Conservation (phyloP, 2,888 invertebrate genomes). For the Drosophila tanythrix region DNA sequence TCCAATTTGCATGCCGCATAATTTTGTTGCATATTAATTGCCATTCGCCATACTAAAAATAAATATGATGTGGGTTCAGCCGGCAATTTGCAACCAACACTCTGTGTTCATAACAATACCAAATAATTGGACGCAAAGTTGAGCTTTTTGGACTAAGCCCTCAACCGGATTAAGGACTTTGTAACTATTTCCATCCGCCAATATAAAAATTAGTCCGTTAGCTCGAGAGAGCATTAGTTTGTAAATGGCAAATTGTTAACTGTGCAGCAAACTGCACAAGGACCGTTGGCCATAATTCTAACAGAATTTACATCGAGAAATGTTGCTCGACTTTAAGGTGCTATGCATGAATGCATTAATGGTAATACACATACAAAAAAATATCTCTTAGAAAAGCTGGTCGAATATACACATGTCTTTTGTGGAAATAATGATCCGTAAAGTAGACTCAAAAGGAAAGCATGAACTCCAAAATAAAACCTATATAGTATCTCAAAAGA, state of each 20-base stretch:
- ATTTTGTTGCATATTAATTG: conserved; percentile 60
- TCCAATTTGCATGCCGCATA: conserved; percentile 55
- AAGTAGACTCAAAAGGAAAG: not conserved
- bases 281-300: not conserved
- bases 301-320: not conserved
- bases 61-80: conserved; percentile 12
- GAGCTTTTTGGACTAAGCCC: not conserved
- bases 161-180: conserved; percentile 11
- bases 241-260: not conserved
- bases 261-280: not conserved
- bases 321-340: not conserved
- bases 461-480: not conserved
- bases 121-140: conserved; percentile 24
- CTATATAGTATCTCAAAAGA: not conserved
- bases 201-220: conserved; percentile 4
- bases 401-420: not conserved
- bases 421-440: not conserved
- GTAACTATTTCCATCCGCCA: conserved; percentile 1
- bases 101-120: conserved; percentile 17
- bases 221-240: not conserved
- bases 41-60: conserved; percentile 36
- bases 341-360: not conserved
- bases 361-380: not conserved
- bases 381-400: not conserved
- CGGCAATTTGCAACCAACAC: conserved; percentile 5